These are phyloP conservation scores for Sebastolobus altivelis DNA, from an alignment of 2,797 vertebrate species.

Conservation along the genomic window DNA sequence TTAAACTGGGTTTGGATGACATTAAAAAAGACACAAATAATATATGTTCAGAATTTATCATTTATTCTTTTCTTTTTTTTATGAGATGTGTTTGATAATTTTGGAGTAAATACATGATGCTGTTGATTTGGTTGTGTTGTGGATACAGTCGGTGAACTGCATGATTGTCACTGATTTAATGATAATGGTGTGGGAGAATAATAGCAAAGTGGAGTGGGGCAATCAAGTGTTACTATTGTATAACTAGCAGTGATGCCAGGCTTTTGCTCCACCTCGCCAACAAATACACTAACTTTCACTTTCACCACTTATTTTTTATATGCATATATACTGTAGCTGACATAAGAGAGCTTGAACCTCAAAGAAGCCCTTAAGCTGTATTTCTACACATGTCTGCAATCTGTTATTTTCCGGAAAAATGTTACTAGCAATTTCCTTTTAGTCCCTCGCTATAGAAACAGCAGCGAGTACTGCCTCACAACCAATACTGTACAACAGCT, in stretches of 20 bases:
- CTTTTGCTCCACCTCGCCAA: constrained; percentile 3
- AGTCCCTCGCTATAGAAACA: constrained; percentile 33
- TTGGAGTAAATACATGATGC: neutral
- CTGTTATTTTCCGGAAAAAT: constrained; percentile 51
- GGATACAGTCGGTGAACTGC: neutral
- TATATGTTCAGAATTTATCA: neutral
- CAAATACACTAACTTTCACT: constrained; percentile 13
- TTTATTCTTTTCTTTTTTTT: neutral
- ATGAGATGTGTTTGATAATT: neutral
- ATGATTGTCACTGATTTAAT: neutral
- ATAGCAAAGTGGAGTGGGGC: neutral
- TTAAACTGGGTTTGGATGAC: neutral
- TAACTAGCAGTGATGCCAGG: neutral
- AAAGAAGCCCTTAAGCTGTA: constrained; percentile 26
- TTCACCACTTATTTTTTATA: constrained; percentile 10
- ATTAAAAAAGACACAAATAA: no score
- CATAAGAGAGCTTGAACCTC: constrained; percentile 30
- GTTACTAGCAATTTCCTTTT: constrained; percentile 38
- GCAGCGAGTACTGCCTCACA: constrained; percentile 17
- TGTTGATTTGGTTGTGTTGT: neutral
- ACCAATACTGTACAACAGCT: constrained; percentile 3
- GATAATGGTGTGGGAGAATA: neutral
- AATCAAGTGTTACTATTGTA: constrained; percentile 15
- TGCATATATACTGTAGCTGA: neutral
- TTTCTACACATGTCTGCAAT: constrained; percentile 32